These are phyloP conservation scores for Garra rufa DNA, from an alignment of 2,113 vertebrate species.

Conservation along the genomic window DNA sequence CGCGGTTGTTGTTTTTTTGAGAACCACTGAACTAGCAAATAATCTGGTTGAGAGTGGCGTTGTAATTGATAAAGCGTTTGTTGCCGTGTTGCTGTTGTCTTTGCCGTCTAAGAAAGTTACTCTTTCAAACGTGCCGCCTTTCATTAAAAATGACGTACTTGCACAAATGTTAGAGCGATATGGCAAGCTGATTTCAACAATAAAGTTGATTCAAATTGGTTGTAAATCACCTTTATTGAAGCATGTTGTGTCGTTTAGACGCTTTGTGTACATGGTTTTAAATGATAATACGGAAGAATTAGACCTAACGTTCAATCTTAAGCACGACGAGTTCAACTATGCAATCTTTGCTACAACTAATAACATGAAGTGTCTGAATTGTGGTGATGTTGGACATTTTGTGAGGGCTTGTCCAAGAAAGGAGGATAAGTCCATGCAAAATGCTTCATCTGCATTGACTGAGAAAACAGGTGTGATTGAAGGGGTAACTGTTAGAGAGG, in stretches of 20 bases:
- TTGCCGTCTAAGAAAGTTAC: background rate
- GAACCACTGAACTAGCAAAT: background rate
- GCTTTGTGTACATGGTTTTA: background rate
- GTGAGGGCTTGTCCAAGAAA: no score
- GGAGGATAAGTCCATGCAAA: no score
- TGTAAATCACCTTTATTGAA: background rate
- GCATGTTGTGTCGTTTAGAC: background rate
- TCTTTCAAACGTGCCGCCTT: background rate
- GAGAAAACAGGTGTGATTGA: no score
- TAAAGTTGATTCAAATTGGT: background rate
- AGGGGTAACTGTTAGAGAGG: no score
- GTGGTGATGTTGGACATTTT: background rate
- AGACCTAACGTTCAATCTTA: background rate
- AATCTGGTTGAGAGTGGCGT: background rate
- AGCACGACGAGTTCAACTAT: background rate
- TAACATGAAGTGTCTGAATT: background rate
- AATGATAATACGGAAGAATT: background rate
- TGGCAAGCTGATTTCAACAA: background rate
- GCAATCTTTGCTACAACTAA: background rate
- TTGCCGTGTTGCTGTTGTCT: background rate
- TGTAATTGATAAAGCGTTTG: background rate
- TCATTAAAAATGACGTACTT: background rate
- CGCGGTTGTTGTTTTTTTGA: background rate
- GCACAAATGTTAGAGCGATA: background rate
- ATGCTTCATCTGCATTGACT: no score